Evolutionary conservation across 2,113 vertebrate species (phyloP).

Genomic region (Xiphophorus couchianus): DNA sequence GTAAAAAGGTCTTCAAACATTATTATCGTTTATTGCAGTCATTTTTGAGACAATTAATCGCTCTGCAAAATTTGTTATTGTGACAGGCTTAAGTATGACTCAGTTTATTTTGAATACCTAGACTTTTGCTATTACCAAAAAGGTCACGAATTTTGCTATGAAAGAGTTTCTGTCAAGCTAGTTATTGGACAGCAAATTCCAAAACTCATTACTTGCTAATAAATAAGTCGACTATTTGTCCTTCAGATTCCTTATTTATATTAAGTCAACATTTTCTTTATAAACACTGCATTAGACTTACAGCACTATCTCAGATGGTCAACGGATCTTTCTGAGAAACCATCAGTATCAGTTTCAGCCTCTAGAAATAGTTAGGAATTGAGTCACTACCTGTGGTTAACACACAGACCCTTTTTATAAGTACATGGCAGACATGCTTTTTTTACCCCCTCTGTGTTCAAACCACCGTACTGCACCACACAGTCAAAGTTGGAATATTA

Average conservation of each 20-base stretch:
- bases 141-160: background rate
- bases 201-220: background rate
- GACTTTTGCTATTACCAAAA: background rate
- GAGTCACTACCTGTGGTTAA: background rate
- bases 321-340: background rate
- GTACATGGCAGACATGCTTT: background rate
- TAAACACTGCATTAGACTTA: background rate
- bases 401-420: background rate
- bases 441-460: background rate
- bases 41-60: too few relatives aligned
- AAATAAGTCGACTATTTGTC: background rate
- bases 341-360: background rate
- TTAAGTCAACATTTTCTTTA: background rate
- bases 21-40: too few relatives aligned
- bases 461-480: background rate
- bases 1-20: too few relatives aligned
- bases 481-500: background rate
- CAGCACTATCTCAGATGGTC: background rate
- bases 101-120: background rate
- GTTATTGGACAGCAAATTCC: background rate
- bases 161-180: background rate
- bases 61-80: too few relatives aligned
- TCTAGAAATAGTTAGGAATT: background rate
- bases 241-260: background rate
- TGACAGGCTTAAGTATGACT: background rate